phyloP scores from a whole-genome alignment of 1,140 invertebrate species.

The Eufriesea mexicana region DNA sequence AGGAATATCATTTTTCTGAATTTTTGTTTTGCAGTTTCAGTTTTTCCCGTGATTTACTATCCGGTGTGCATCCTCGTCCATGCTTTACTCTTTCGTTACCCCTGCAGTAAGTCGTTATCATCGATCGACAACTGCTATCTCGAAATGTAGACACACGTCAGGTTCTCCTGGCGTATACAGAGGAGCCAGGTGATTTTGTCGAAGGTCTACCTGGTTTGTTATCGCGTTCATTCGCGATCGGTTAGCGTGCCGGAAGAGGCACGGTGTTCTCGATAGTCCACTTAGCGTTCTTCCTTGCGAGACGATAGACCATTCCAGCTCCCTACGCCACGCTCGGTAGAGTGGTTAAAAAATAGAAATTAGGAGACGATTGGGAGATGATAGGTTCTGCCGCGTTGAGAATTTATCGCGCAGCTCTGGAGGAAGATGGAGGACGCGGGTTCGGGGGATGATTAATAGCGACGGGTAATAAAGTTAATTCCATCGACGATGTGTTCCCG shows the following conservation, averaged over 20 bases:
- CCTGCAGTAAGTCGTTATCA: not conserved
- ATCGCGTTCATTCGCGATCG: constrained; percentile 8
- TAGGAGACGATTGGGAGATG: constrained; percentile 16
- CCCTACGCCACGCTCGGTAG: not conserved
- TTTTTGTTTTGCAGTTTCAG: too few species aligned
- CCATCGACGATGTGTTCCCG: not conserved
- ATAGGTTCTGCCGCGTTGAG: not conserved
- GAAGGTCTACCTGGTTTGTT: not conserved
- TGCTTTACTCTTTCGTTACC: not conserved
- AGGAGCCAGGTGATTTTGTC: not conserved
- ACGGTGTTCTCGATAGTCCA: not conserved
- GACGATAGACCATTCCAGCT: not conserved
- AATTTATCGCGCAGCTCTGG: constrained; percentile 4
- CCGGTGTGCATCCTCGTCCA: too few species aligned
- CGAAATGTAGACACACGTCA: not conserved
- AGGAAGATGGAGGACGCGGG: not conserved
- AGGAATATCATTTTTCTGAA: too few species aligned
- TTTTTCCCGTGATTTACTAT: too few species aligned
- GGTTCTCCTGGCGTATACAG: not conserved
- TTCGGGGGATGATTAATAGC: not conserved
- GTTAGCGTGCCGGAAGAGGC: constrained; percentile 1
- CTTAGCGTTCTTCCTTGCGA: not conserved
- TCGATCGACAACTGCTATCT: not conserved
- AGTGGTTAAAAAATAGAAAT: not conserved
- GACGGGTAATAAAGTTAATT: not conserved